A percentile compares a stretch with the other conserved stretches of the same genome.
These are phyloP conservation scores for Melieria crassipennis DNA, from an alignment of 2,888 invertebrate species.

Conservation along the genomic window DNA sequence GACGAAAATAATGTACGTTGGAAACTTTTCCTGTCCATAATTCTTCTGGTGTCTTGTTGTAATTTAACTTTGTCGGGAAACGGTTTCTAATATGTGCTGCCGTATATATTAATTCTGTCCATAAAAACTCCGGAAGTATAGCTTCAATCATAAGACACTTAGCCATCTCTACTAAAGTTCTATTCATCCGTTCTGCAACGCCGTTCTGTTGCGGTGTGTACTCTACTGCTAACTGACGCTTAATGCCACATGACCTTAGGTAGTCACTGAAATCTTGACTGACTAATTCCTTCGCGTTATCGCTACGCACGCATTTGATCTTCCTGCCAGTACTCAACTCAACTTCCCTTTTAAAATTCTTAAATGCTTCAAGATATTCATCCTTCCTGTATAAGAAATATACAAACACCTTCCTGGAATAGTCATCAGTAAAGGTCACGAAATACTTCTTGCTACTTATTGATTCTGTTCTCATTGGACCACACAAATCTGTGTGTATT, in stretches of 20 bases:
- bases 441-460: slow-evolving; percentile 36
- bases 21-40: slow-evolving; percentile 33
- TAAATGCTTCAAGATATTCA: too few relatives aligned
- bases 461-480: too few relatives aligned
- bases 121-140: neutral
- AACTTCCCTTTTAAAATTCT: too few relatives aligned
- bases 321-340: too few relatives aligned
- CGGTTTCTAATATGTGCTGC: slow-evolving; percentile 31
- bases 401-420: too few relatives aligned
- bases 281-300: neutral
- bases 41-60: slow-evolving; percentile 35
- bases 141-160: slow-evolving; percentile 6
- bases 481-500: too few relatives aligned
- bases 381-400: too few relatives aligned
- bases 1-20: slow-evolving; percentile 28
- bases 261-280: neutral
- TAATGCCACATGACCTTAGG: slow-evolving; percentile 1
- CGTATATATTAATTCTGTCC: slow-evolving; percentile 35
- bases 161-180: slow-evolving; percentile 11
- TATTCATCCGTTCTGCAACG: slow-evolving; percentile 9
- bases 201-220: too few relatives aligned
- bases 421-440: slow-evolving; percentile 38
- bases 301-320: too few relatives aligned
- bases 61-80: slow-evolving; percentile 31
- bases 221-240: too few relatives aligned